A percentile compares a stretch with the other conserved stretches of the same genome.
These are phyloP conservation scores for Pangasius macronema DNA, from an alignment of 2,797 vertebrate genomes.

Conservation along the genomic window DNA sequence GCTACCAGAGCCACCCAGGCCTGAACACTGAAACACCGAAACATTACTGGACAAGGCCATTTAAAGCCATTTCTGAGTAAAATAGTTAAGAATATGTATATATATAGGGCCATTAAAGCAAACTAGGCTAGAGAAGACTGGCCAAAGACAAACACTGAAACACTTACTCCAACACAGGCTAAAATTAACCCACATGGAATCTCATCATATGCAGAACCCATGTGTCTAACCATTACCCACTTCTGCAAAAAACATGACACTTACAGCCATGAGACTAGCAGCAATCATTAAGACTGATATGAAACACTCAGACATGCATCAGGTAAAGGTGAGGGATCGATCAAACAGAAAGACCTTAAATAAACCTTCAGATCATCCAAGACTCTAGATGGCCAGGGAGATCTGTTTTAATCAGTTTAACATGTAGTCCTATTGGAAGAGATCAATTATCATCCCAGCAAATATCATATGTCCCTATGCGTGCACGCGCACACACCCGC, in stretches of 20 bases:
- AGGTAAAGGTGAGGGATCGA: neutral
- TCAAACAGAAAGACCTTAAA: neutral
- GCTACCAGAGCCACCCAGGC: neutral
- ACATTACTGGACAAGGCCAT: neutral
- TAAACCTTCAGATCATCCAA: neutral
- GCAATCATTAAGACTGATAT: neutral
- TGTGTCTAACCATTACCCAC: conserved; percentile 18
- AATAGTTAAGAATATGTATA: neutral
- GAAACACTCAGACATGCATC: neutral
- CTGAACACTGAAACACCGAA: neutral
- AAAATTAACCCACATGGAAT: conserved; percentile 35
- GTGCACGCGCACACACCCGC: neutral
- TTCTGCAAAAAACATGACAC: conserved; percentile 30
- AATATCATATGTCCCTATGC: conserved; percentile 19
- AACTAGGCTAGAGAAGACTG: conserved; percentile 3
- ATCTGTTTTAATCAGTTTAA: neutral
- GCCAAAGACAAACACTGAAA: conserved; percentile 15
- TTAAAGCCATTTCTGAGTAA: neutral
- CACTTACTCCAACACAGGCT: conserved; percentile 15
- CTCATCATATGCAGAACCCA: conserved; percentile 32
- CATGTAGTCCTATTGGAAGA: conserved; percentile 36
- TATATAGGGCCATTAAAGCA: neutral
- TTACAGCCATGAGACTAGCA: neutral
- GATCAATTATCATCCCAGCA: conserved; percentile 47
- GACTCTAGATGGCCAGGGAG: neutral